A percentile compares a stretch with the other conserved stretches of the same genome.
phyloP scores from a whole-genome alignment of 1,140 invertebrate species.

The Drosophila parabipectinata region DNA sequence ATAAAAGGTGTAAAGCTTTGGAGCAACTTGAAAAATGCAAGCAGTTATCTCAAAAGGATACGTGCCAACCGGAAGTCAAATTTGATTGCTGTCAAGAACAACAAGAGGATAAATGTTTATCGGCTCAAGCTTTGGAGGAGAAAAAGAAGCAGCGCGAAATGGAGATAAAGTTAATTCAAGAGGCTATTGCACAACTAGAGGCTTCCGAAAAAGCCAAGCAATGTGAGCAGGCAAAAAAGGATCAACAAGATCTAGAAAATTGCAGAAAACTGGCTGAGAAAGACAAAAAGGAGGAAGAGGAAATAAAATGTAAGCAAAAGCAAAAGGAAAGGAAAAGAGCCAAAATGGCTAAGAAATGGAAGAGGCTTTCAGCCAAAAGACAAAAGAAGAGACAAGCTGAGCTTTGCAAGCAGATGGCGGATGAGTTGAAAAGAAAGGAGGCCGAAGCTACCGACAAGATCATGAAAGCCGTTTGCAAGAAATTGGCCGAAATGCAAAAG shows the following conservation, averaged over 20 bases:
- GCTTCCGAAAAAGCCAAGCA: conserved; percentile 1
- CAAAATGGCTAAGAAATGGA: conserved; percentile 4
- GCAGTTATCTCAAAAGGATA: not conserved
- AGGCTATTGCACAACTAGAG: conserved; percentile 3
- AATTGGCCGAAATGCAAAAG: not conserved
- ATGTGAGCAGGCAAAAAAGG: not conserved
- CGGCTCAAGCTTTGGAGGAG: not conserved
- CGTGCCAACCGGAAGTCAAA: too few species aligned
- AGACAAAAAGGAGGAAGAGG: not conserved
- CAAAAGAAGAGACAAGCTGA: not conserved
- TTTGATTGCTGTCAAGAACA: too few species aligned
- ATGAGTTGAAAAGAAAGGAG: not conserved
- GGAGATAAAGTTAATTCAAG: conserved; percentile 3
- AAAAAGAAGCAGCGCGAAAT: conserved; percentile 1
- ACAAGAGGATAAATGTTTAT: not conserved
- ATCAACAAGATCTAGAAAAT: conserved; percentile 6
- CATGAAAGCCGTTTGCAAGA: conserved; percentile 11
- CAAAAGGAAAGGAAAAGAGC: not conserved
- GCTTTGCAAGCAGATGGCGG: conserved; percentile 4
- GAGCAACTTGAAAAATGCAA: not conserved
- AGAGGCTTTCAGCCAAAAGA: not conserved
- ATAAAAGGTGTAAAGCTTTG: not conserved
- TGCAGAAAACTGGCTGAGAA: conserved; percentile 1
- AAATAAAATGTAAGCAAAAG: not conserved
- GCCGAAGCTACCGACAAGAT: not conserved